Evolutionary conservation across 2,888 invertebrate genomes (phyloP).

Genomic region (Syrphus vitripennis): DNA sequence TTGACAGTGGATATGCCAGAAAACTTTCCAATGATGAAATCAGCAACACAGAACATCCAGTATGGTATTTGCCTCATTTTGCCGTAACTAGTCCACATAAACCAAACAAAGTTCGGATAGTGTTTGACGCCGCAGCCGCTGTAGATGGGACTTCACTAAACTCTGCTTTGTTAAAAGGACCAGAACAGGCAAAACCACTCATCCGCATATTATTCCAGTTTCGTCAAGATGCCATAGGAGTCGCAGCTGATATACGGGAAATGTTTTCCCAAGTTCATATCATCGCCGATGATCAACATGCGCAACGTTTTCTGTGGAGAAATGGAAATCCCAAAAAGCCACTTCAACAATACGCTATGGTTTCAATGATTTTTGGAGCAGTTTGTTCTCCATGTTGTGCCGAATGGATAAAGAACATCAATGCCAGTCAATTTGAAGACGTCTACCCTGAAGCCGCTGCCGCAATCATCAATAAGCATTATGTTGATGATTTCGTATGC

Average conservation of each 20-base stretch:
- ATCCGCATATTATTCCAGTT: background rate
- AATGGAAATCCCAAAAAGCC: background rate
- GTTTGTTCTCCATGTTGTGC: background rate
- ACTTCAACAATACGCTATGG: background rate
- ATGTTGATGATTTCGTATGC: background rate
- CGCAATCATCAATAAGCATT: background rate
- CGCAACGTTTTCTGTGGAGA: background rate
- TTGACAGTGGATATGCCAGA: too few species aligned
- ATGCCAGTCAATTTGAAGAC: background rate
- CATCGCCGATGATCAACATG: background rate
- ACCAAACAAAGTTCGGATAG: too few species aligned
- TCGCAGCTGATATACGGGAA: too few species aligned
- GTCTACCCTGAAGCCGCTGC: background rate
- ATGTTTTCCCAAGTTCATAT: too few species aligned
- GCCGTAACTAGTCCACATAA: constrained; percentile 73
- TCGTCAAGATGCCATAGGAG: background rate
- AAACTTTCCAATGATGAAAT: too few species aligned
- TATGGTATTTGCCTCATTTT: constrained; percentile 75
- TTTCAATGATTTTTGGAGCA: too few species aligned
- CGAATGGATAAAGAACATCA: background rate
- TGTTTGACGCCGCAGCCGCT: constrained; percentile 75
- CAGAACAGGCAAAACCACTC: background rate
- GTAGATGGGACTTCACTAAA: background rate
- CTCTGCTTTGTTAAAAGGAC: background rate
- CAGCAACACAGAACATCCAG: background rate